Evolutionary conservation across 1,140 invertebrate species (phyloP).

Genomic region (Argopecten irradians): DNA sequence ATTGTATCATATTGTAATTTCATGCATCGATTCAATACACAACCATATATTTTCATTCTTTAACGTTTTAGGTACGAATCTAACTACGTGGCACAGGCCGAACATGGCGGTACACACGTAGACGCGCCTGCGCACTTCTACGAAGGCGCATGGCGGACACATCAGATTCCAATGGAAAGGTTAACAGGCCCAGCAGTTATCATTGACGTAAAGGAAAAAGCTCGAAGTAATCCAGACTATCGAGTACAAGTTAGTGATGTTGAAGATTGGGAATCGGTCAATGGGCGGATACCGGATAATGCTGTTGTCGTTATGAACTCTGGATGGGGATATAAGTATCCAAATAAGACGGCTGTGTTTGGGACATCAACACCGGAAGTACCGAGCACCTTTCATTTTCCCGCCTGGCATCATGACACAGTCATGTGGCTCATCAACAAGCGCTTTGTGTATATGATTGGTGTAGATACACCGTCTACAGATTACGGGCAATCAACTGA

Average conservation of each 20-base stretch:
- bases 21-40: too few species aligned
- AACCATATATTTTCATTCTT: too few species aligned
- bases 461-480: constrained; percentile 60
- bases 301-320: constrained; percentile 67
- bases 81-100: neutral
- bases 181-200: constrained; percentile 55
- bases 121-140: neutral
- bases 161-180: constrained; percentile 52
- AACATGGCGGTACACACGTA: neutral
- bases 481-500: constrained; percentile 63
- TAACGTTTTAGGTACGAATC: neutral
- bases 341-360: constrained; percentile 59
- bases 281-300: constrained; percentile 59
- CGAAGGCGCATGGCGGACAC: constrained; percentile 40
- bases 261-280: constrained; percentile 56
- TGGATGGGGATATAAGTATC: constrained; percentile 62
- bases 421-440: constrained; percentile 59
- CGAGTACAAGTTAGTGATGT: constrained; percentile 58
- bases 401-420: constrained; percentile 59
- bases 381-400: constrained; percentile 60
- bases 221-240: constrained; percentile 54
- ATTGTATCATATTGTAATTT: too few species aligned
- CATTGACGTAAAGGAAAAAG: constrained; percentile 55
- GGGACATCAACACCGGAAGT: constrained; percentile 42
- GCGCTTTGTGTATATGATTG: constrained; percentile 55